Conservation (phyloP, 2,888 invertebrate genomes). For the Stratiomys singularior region DNA sequence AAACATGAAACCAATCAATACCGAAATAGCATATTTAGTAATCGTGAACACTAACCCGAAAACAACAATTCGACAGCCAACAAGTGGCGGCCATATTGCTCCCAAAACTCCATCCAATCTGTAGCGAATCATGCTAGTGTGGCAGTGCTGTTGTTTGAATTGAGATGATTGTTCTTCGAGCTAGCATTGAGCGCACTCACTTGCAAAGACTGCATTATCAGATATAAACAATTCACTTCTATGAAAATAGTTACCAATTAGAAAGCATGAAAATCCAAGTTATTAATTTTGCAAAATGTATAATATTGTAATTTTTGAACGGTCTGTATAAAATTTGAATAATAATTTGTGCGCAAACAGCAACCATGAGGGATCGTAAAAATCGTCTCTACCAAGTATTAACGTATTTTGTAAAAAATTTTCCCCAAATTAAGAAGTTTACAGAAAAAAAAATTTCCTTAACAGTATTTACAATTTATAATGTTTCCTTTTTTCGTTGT, state of each 20-base stretch:
- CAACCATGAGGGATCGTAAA: neutral
- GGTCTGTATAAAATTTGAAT: no score
- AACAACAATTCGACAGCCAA: constrained; percentile 57
- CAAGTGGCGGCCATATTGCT: constrained; percentile 65
- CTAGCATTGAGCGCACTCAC: neutral
- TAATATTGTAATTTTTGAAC: no score
- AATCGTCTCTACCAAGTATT: neutral
- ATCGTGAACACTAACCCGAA: constrained; percentile 8
- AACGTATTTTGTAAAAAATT: neutral
- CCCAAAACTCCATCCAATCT: constrained; percentile 48
- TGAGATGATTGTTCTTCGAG: neutral
- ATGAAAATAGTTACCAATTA: no score
- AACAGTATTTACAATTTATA: no score
- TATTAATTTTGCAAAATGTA: no score
- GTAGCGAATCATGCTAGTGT: constrained; percentile 15
- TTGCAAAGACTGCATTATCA: neutral
- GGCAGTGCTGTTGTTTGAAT: constrained; percentile 4
- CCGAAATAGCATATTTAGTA: neutral
- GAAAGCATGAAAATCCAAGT: neutral
- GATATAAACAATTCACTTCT: no score
- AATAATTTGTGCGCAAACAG: no score
- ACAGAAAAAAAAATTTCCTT: no score
- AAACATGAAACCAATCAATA: neutral
- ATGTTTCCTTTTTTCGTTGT: no score
- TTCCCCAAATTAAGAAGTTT: neutral